A percentile compares a stretch with the other conserved stretches of the same genome.
Conservation (phyloP, 2,113 vertebrate genomes). For the Sinocyclocheilus anshuiensis region DNA sequence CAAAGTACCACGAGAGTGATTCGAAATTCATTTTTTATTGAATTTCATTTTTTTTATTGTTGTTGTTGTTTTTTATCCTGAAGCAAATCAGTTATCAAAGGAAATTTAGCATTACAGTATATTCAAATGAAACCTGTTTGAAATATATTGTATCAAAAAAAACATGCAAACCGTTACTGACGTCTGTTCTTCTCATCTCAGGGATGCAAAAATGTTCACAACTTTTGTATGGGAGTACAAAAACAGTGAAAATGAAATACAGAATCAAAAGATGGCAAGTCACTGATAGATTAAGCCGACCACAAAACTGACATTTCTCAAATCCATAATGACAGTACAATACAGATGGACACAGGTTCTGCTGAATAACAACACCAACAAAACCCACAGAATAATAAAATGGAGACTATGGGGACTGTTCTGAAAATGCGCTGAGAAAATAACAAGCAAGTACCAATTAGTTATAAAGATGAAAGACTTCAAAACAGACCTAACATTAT, state of each 20-base stretch:
- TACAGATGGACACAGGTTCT: background rate
- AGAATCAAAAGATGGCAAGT: background rate
- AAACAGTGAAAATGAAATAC: background rate
- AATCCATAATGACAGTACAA: slow-evolving; percentile 11
- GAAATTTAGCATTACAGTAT: too few relatives aligned
- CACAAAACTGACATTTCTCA: slow-evolving; percentile 30
- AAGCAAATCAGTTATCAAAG: too few relatives aligned
- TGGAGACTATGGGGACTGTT: background rate
- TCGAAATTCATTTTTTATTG: too few relatives aligned
- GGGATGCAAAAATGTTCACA: background rate
- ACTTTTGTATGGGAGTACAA: background rate
- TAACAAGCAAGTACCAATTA: slow-evolving; percentile 21
- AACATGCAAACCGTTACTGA: background rate
- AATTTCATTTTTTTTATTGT: too few relatives aligned
- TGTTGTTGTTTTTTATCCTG: too few relatives aligned
- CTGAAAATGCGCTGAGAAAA: background rate
- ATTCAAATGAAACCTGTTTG: too few relatives aligned
- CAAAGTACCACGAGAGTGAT: too few relatives aligned
- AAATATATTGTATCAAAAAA: too few relatives aligned
- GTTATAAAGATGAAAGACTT: slow-evolving; percentile 39
- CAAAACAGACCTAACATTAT: slow-evolving; percentile 21
- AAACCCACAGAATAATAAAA: background rate
- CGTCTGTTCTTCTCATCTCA: background rate
- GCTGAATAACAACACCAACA: slow-evolving; percentile 12
- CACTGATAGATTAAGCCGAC: slow-evolving; percentile 39